These are phyloP conservation scores for Anticlea derivata DNA, from an alignment of 2,888 invertebrate genomes.

Conservation along the genomic window DNA sequence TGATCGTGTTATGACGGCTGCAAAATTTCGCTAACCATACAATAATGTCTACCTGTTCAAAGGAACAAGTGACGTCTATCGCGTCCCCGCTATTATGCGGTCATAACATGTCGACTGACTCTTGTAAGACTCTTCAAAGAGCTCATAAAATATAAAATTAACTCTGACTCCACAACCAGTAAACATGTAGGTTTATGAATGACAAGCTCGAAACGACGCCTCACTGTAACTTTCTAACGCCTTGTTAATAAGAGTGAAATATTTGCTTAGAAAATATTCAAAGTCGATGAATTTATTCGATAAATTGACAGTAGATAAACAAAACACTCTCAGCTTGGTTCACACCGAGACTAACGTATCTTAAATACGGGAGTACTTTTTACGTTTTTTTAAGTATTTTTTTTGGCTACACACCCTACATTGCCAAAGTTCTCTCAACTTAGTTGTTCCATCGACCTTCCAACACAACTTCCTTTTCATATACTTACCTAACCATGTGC, in stretches of 20 bases:
- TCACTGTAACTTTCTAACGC: constrained; percentile 35
- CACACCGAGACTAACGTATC: no score
- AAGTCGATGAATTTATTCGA: constrained; percentile 26
- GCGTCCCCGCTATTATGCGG: no score
- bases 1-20: background rate
- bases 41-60: no score
- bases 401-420: no score
- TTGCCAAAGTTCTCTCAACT: no score
- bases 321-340: constrained; percentile 24
- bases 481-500: no score
- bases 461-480: no score
- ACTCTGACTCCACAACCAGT: constrained; percentile 60
- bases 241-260: constrained; percentile 28
- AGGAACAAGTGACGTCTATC: no score
- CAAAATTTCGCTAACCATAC: background rate
- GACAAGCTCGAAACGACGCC: constrained; percentile 52
- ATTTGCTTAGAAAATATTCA: constrained; percentile 28
- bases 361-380: no score
- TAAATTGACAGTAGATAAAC: constrained; percentile 28
- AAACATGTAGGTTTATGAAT: constrained; percentile 68
- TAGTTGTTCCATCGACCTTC: no score
- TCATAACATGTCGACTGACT: no score
- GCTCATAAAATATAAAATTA: constrained; percentile 49
- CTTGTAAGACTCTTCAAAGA: constrained; percentile 35
- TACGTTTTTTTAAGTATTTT: no score